phyloP scores from a whole-genome alignment of 2,888 invertebrate genomes.

The Lymantria dispar region DNA sequence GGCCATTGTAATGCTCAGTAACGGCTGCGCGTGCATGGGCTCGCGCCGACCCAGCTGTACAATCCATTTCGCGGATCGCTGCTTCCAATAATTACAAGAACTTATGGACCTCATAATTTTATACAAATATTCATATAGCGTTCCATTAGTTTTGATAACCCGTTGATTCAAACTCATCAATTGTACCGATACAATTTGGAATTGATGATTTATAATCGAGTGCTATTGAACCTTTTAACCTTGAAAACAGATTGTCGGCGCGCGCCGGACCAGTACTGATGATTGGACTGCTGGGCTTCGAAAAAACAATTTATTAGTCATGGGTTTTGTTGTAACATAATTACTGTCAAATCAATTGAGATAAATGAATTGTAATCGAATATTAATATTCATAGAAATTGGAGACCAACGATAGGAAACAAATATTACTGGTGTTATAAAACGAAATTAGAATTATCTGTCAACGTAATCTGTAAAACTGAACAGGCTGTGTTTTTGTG shows the following conservation, averaged over 20 bases:
- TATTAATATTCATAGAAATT: conserved; percentile 21
- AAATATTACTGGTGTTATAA: conserved; percentile 15
- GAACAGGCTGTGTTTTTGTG: conserved; percentile 22
- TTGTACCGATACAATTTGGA: conserved; percentile 44
- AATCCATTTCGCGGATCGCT: conserved; percentile 65
- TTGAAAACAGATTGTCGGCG: conserved; percentile 28
- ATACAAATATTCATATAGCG: conserved; percentile 34
- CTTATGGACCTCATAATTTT: conserved; percentile 47
- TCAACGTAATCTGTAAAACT: conserved; percentile 33
- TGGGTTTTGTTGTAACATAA: conserved; percentile 9
- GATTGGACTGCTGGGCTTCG: conserved; percentile 22
- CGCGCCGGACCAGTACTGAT: conserved; percentile 23
- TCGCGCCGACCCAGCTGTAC: conserved; percentile 38
- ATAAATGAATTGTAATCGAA: conserved; percentile 11
- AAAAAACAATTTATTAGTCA: conserved; percentile 22
- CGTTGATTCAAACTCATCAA: conserved; percentile 53
- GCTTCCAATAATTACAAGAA: conserved; percentile 59
- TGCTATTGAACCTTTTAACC: conserved; percentile 40
- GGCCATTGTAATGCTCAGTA: conserved; percentile 33
- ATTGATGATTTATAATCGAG: conserved; percentile 44
- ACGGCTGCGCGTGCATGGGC: conserved; percentile 26
- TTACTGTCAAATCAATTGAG: conserved; percentile 13
- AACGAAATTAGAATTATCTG: conserved; percentile 40
- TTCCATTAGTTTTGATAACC: conserved; percentile 42
- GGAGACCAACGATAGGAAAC: conserved; percentile 8